Conservation (phyloP, 2,888 invertebrate genomes). For the Harpalus rubripes region DNA sequence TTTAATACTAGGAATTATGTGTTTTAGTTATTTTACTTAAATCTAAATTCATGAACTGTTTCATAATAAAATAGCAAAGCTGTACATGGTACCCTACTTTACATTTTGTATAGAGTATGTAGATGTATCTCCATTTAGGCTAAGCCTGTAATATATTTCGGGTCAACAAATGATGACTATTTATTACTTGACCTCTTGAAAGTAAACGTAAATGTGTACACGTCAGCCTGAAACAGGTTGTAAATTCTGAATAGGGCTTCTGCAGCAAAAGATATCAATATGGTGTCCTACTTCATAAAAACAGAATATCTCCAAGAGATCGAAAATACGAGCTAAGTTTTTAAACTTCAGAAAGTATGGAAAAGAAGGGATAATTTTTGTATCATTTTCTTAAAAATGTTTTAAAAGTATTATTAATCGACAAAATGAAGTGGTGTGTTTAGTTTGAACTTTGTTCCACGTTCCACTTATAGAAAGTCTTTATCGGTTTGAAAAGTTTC, state of each 20-base stretch:
- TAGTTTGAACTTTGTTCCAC: no score
- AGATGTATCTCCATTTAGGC: background rate
- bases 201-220: constrained; percentile 24
- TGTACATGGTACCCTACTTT: constrained; percentile 18
- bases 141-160: constrained; percentile 14
- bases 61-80: background rate
- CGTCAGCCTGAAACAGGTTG: constrained; percentile 32
- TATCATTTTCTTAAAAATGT: no score
- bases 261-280: background rate
- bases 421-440: no score
- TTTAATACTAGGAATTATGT: no score
- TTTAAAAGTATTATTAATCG: no score
- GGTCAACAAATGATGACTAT: constrained; percentile 40
- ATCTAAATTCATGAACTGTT: background rate
- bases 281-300: background rate
- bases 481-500: no score
- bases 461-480: no score
- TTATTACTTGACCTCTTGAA: constrained; percentile 42
- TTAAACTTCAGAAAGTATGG: no score
- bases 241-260: constrained; percentile 5
- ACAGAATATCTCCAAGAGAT: background rate
- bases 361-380: no score
- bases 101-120: constrained; percentile 19
- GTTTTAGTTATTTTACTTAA: no score
- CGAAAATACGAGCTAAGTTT: no score